phyloP scores from a whole-genome alignment of 2,888 invertebrate genomes.

The Perdita meconis region DNA sequence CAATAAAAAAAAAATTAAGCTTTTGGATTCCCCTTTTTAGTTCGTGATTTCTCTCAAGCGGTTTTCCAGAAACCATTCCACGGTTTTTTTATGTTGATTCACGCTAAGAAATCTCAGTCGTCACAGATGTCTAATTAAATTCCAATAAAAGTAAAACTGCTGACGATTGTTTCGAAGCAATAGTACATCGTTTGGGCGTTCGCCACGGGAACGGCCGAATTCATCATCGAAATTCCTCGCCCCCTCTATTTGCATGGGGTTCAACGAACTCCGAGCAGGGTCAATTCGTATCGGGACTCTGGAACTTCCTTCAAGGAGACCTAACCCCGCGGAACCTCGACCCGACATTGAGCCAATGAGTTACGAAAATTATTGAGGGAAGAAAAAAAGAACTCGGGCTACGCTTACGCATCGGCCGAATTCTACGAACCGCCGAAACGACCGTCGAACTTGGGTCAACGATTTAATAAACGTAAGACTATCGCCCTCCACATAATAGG shows the following conservation, averaged over 20 bases:
- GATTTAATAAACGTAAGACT: constrained; percentile 30
- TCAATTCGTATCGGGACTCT: constrained; percentile 63
- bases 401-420: constrained; percentile 49
- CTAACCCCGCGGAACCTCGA: constrained; percentile 65
- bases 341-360: constrained; percentile 64
- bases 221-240: constrained; percentile 29
- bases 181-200: constrained; percentile 1
- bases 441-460: constrained; percentile 19
- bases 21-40: no score
- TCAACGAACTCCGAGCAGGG: constrained; percentile 70
- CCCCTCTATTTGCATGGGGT: constrained; percentile 55
- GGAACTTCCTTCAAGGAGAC: constrained; percentile 66
- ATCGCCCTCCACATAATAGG: no score
- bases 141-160: no score
- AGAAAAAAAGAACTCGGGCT: background rate
- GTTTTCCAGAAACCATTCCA: no score
- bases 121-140: no score
- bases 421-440: constrained; percentile 35
- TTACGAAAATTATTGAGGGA: constrained; percentile 50
- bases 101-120: no score
- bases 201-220: constrained; percentile 8
- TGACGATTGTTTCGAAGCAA: no score
- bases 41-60: no score
- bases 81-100: no score
- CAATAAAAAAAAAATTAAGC: no score